These are phyloP conservation scores for Agapornis canus DNA, from an alignment of 2,797 vertebrate species.

Conservation along the genomic window DNA sequence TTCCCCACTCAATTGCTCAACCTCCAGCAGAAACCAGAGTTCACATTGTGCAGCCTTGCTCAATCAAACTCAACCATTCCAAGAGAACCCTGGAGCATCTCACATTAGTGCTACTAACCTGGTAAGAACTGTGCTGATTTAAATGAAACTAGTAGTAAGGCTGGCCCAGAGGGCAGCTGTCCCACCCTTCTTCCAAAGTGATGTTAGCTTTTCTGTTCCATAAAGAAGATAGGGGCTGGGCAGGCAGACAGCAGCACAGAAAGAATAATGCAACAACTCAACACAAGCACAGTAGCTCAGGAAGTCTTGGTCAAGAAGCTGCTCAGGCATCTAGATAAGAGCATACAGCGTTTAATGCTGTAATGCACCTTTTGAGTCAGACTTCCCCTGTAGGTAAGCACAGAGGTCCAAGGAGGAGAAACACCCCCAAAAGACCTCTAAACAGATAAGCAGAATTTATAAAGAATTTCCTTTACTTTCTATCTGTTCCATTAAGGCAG, in stretches of 20 bases:
- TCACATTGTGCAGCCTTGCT: neutral
- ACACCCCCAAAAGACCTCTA: neutral
- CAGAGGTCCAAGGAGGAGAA: neutral
- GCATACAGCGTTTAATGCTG: neutral
- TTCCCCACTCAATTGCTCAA: neutral
- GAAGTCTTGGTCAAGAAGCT: neutral
- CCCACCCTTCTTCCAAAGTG: neutral
- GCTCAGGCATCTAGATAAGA: neutral
- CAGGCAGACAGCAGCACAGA: neutral
- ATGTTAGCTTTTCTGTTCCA: neutral
- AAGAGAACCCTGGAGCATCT: neutral
- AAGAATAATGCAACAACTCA: neutral
- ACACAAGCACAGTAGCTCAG: neutral
- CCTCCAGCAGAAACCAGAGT: neutral
- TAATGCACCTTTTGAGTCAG: neutral
- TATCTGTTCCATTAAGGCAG: neutral
- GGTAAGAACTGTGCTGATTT: neutral
- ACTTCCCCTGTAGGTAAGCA: neutral
- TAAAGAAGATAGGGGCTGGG: neutral
- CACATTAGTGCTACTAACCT: neutral
- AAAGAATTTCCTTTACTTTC: neutral
- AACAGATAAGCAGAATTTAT: neutral
- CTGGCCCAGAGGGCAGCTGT: neutral
- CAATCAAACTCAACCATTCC: fast-evolving
- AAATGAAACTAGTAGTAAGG: neutral